phyloP scores from a whole-genome alignment of 2,888 invertebrate genomes.

The Agrotis segetum region DNA sequence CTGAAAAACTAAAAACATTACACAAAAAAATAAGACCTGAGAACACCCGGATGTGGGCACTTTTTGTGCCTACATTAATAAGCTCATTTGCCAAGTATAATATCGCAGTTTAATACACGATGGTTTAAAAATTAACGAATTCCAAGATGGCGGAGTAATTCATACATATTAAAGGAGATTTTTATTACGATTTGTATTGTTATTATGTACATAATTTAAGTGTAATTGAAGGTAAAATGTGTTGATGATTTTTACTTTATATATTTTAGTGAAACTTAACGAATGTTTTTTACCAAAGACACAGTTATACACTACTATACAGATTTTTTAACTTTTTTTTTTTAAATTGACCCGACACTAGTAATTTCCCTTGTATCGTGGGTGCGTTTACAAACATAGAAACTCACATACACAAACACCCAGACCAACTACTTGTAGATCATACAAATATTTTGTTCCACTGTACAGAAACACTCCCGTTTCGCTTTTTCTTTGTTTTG shows the following conservation, averaged over 20 bases:
- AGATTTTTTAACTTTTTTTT: no score
- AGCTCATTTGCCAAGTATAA: conserved; percentile 56
- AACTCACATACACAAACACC: no score
- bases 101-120: conserved; percentile 43
- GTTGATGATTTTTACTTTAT: neutral
- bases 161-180: conserved; percentile 18
- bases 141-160: conserved; percentile 53
- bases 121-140: conserved; percentile 49
- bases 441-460: no score
- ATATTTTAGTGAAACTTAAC: neutral
- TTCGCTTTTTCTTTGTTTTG: no score
- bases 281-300: neutral
- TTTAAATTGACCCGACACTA: no score
- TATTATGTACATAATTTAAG: conserved; percentile 34
- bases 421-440: no score
- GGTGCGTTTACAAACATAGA: no score
- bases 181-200: conserved; percentile 24
- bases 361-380: no score
- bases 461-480: no score
- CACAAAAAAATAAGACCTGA: conserved; percentile 23
- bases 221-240: conserved; percentile 25
- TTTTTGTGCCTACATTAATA: conserved; percentile 59
- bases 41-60: conserved; percentile 47
- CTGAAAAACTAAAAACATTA: conserved; percentile 34
- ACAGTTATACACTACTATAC: no score